Base-by-base conservation (phyloP, 2,888 invertebrate genomes). In the Cryptus armator region DNA sequence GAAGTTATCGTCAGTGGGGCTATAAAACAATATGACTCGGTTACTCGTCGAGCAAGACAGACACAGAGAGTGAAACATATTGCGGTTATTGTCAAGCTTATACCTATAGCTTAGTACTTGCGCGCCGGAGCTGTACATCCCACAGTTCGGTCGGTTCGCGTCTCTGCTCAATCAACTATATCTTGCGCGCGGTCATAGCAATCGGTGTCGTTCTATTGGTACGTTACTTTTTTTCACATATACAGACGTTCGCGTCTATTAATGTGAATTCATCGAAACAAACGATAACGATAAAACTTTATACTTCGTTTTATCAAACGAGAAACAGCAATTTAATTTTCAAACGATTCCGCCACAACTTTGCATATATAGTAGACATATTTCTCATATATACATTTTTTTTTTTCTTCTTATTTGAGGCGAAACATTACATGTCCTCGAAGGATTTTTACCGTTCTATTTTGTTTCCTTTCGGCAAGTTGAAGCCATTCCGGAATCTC, bases 11-110 rank as follows among this genome's bases (percentile, higher is more conserved):
- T 83, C 83, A 87, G 83, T 44, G 84, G 81, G 89, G 91, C 91
- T 90, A 91, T 93, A 92, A 93, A 93, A 92, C 93, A 92, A 92
- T 92, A 90, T 90, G 83, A 87, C 86, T 87, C 86, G 86, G 86
- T 89, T 87, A 86, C 88, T 87, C 74, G 37, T 37, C 83, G 81
- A 70, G 88, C 83, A 87, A 82, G 77, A 84, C 81, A 85, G 77
- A 75, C 68, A 64, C 84, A 81, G 78, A 83, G 87, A 86, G 88
- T 88, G 89, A 89, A 87, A 89, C 91, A 92, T 92, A 93, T 92
- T 92, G 91, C 86, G 88, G 90, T 92, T 90, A 91, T 91, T 89
- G 90, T 92, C 86, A 88, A 89, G 88, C 90, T 87, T 79, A 29
- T 32, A 72, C 53, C 67, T 59, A 71, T 62, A 56, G 72, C 43